phyloP scores from a whole-genome alignment of 2,797 vertebrate genomes.

The Salarias fasciatus region DNA sequence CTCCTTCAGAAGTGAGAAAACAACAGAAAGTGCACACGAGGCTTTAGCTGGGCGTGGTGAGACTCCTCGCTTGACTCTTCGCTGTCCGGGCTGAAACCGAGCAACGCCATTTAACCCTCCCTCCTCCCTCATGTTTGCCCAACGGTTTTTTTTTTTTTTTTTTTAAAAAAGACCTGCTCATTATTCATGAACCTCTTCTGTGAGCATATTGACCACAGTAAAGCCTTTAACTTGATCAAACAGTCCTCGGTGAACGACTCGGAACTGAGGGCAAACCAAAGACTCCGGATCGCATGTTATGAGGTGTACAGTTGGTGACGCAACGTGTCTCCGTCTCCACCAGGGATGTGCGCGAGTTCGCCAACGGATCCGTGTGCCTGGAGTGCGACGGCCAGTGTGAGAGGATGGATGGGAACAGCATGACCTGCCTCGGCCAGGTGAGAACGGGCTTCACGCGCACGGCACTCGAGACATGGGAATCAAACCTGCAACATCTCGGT shows the following conservation, averaged over 20 bases:
- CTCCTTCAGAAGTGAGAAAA: slow-evolving; percentile 36
- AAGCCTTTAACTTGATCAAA: slow-evolving; percentile 68
- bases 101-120: too few species aligned
- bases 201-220: slow-evolving; percentile 67
- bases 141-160: too few species aligned
- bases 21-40: slow-evolving; percentile 11
- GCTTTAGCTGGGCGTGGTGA: slow-evolving; percentile 12
- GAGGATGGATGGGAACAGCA: slow-evolving; percentile 87
- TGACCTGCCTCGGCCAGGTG: slow-evolving; percentile 93
- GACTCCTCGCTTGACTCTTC: too few species aligned
- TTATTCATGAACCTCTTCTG: slow-evolving; percentile 68
- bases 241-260: slow-evolving; percentile 25
- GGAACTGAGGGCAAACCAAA: too few species aligned
- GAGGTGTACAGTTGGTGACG: slow-evolving; percentile 7
- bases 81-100: too few species aligned
- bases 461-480: too few species aligned
- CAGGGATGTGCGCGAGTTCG: slow-evolving; percentile 93
- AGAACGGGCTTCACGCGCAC: too few species aligned
- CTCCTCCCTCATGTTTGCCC: slow-evolving; percentile 42
- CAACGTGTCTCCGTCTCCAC: slow-evolving; percentile 59
- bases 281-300: slow-evolving; percentile 11
- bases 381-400: slow-evolving; percentile 97
- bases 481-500: too few species aligned
- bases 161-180: slow-evolving; percentile 68
- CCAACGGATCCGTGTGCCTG: slow-evolving; percentile 91